These are phyloP conservation scores for Epizoanthus rinbou DNA, from an alignment of 92 coral and sea anemone genomes.

Conservation along the genomic window DNA sequence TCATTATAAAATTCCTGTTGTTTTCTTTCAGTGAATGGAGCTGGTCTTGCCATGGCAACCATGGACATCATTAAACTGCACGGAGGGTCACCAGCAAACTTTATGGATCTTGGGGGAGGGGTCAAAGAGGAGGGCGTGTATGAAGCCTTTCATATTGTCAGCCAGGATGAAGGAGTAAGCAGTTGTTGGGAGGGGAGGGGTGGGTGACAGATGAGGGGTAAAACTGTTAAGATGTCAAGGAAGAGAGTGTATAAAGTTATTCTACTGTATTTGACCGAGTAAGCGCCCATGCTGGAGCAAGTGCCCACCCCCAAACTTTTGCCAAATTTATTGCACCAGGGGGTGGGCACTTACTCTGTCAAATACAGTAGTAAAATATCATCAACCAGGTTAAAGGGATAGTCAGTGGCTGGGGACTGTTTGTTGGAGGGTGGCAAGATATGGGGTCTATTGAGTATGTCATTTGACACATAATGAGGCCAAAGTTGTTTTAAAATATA, in stretches of 20 bases:
- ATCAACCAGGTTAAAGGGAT: neutral
- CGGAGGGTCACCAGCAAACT: conserved; percentile 92
- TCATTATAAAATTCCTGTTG: neutral
- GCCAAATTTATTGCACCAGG: too few relatives aligned
- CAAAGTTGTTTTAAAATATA: too few relatives aligned
- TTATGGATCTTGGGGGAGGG: conserved; percentile 98
- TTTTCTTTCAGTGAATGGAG: conserved; percentile 81
- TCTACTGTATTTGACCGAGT: neutral
- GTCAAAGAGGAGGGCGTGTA: conserved; percentile 93
- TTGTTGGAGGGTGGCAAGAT: too few relatives aligned
- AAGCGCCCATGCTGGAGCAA: too few relatives aligned
- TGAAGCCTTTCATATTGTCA: conserved; percentile 89
- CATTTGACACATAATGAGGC: too few relatives aligned
- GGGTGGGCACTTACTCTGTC: too few relatives aligned
- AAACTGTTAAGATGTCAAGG: conserved; percentile 73
- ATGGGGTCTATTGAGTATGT: too few relatives aligned
- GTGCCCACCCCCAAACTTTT: too few relatives aligned
- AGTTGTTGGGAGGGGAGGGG: neutral
- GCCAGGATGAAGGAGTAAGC: conserved; percentile 84
- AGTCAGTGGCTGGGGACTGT: too few relatives aligned
- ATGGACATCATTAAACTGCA: conserved; percentile 99
- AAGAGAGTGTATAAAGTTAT: conserved; percentile 7
- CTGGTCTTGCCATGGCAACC: conserved; percentile 99
- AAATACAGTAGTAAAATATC: too few relatives aligned
- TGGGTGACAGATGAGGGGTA: conserved; percentile 1